Percentiles rank a stretch among this genome's conserved stretches.
phyloP scores from a whole-genome alignment of 2,113 vertebrate genomes.

The Bos taurus region ARS-UCD2.0 NC_037338.1:90385501-90386000 shows the following conservation, averaged over 20 bases:
- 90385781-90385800: neutral
- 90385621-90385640: conserved; percentile 61
- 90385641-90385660: conserved; percentile 66
- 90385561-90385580: conserved; percentile 71
- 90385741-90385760: neutral
- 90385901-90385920: neutral
- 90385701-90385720: conserved; percentile 59
- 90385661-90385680: conserved; percentile 67
- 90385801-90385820: neutral
- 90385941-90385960: neutral
- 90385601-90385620: conserved; percentile 68
- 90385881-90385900: neutral
- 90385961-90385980: neutral
- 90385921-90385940: neutral
- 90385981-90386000: neutral
- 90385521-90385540: conserved; percentile 66
- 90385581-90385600: conserved; percentile 71
- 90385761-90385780: neutral
- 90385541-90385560: conserved; percentile 75
- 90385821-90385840: neutral
- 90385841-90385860: neutral
- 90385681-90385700: conserved; percentile 65
- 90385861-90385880: neutral
- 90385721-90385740: neutral
- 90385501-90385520: conserved; percentile 71